Base-by-base conservation (phyloP, 2,797 vertebrate genomes). In the Taenioides sp. region DNA sequence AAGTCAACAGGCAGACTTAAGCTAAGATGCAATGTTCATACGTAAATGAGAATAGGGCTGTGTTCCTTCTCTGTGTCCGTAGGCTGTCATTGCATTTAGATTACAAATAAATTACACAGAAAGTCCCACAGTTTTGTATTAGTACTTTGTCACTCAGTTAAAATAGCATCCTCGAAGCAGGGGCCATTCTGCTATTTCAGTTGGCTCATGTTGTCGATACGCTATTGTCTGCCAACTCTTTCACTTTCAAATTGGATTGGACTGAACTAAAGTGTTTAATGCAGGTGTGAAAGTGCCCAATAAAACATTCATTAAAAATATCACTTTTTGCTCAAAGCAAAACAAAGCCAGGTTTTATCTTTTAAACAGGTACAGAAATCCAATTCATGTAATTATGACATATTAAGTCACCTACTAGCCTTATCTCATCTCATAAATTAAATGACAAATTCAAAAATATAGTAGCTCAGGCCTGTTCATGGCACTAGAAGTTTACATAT, bases 221-320 rank as follows among this genome's bases (percentile, higher is more conserved):
- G 22, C 14, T 18, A 47, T 27, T 1, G 37, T 65, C 23, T 65
- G 64, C 64, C 64, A 50, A 28, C 23, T 25, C 43, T 27, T 47
- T 49, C 43, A 67, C 64, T 49, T 49, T 47, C 23, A 65, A 65
- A 65, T 65, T 49, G 43, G 23, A 27, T 65, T 65, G 37, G 62
- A 43, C 12, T 43, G 23, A 65, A 65, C 64, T 25, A 27, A 49
- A 64, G 62, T 65, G 64, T 65, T 65, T 65, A 43, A 65, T 49
- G 43, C 64, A 55, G 50, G 67, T 37, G 65, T 52, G 62, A 64
- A 65, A 65, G n/a, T 65, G 43, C 23, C 43, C 14, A 25, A 47
- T 65, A 49, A 50, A 65, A 16, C 43, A 65, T 65, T 49, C 22
- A 50, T 65, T 65, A 28, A 49, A 43, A 65, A 25, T 65, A 17